Evolutionary conservation across 2,797 vertebrate genomes (phyloP), one percentile per base, ranked within the genome.

Genomic region (Accipiter minullus): DNA sequence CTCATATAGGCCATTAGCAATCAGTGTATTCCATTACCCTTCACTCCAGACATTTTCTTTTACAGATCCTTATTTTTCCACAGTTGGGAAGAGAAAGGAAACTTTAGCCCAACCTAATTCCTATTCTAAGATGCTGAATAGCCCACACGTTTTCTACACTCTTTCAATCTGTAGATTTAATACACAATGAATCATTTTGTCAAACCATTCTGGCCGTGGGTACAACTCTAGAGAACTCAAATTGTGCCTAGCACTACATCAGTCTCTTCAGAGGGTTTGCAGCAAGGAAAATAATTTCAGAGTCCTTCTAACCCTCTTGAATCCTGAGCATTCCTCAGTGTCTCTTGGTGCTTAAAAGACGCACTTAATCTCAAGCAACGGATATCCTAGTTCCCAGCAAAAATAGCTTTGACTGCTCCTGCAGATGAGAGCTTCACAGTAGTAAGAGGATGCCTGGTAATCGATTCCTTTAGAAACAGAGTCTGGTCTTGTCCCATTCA

Each of bases 381-480:
- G 62, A 80, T 32, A 83, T 32, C 74, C 36, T 13, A 26, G 22
- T 32, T 84, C 44, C 44, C 80, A 90, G 74, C 56, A 83, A 63
- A 95, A 92, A 67, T 7, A 89, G 48, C 87, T 86, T 32, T 80
- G 76, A 52, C 75, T 90, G 63, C 44, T 95, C 26, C 73, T 60
- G 73, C 73, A 94, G 71, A 74, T 45, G 55, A 87, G 83, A 89
- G 59, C 79, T 80, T 93, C 77, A 44, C 32, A 71, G 56, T 1
- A 12, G 4, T 45, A 25, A 93, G 48, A 94, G 86, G 94, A 85
- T 44, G 71, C 67, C 73, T 92, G 77, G 80, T 38, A 96, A 96
- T 52, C 63, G 36, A 90, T 67, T 95, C 91, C 74, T 94, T 92
- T 85, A 87, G 77, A 84, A 92, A 74, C 77, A 90, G 63, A 91